Percentiles rank a stretch among this genome's conserved stretches.
These are phyloP conservation scores for Crenuchus spilurus DNA, from an alignment of 2,797 vertebrate species.

Conservation along the genomic window DNA sequence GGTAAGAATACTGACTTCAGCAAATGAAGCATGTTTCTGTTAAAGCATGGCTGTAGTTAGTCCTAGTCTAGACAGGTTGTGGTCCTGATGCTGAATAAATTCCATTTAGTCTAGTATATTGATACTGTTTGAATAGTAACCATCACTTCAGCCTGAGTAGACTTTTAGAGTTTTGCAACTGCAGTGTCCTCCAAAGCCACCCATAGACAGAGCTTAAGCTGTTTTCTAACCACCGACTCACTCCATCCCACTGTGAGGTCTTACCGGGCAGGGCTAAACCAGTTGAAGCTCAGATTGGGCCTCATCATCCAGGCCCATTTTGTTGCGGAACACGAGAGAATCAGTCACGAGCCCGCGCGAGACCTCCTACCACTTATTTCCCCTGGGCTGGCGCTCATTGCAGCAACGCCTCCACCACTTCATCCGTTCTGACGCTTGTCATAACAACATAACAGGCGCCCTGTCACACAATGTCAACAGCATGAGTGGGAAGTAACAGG, in stretches of 20 bases:
- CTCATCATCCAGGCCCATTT: conserved; percentile 3
- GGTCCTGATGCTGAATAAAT: no score
- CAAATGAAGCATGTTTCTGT: no score
- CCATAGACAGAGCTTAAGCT: background rate
- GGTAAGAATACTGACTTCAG: no score
- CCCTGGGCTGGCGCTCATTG: conserved; percentile 30
- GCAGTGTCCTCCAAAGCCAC: background rate
- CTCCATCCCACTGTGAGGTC: background rate
- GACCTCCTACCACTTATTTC: conserved; percentile 50
- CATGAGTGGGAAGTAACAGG: conserved; percentile 50
- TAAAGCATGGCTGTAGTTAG: no score
- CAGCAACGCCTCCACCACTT: conserved; percentile 33
- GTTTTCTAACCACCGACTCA: background rate
- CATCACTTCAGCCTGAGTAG: no score
- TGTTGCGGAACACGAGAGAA: conserved; percentile 10
- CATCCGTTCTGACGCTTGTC: conserved; percentile 49
- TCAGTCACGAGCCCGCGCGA: conserved; percentile 32
- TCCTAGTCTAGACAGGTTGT: no score
- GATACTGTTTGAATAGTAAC: no score
- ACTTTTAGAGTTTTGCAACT: no score
- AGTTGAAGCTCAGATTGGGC: background rate
- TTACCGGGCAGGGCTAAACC: background rate
- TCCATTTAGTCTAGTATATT: no score
- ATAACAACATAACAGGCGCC: conserved; percentile 47
- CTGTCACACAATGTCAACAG: conserved; percentile 45